Evolutionary conservation across 2,113 vertebrate species (phyloP).

Genomic region (Okapia johnstoni): DNA sequence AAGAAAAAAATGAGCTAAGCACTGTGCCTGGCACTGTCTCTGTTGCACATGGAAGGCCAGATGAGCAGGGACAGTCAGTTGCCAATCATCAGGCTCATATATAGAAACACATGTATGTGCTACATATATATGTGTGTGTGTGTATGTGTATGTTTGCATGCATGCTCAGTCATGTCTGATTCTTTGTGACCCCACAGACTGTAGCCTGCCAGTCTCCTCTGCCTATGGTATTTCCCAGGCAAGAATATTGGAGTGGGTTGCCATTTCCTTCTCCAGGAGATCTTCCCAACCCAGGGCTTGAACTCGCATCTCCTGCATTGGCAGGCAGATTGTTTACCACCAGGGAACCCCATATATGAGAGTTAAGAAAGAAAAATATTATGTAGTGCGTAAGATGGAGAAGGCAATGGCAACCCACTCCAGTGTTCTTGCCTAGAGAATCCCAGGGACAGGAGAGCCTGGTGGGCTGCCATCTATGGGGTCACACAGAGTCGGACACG

Average conservation of each 20-base stretch:
- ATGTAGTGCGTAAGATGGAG: background rate
- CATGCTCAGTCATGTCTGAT: background rate
- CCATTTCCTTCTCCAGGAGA: background rate
- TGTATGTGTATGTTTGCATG: background rate
- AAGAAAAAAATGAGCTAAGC: constrained; percentile 49
- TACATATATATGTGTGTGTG: background rate
- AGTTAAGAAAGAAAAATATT: constrained; percentile 25
- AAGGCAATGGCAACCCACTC: no score
- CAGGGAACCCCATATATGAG: background rate
- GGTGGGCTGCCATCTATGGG: no score
- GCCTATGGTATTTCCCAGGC: background rate
- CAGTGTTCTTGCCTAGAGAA: no score
- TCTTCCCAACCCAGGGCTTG: background rate
- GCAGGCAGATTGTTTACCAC: background rate
- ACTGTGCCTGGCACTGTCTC: constrained; percentile 14
- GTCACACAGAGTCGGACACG: no score
- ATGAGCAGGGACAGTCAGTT: constrained; percentile 10
- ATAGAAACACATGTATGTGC: background rate
- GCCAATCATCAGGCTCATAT: background rate
- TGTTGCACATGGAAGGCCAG: constrained; percentile 51
- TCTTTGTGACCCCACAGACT: background rate
- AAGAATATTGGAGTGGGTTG: background rate
- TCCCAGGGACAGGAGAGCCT: no score
- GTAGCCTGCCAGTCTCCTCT: background rate
- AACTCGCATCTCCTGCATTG: background rate